Percentiles rank a stretch among this genome's conserved stretches.
phyloP scores from a whole-genome alignment of 2,888 invertebrate genomes.

The Synergus japonicus region DNA sequence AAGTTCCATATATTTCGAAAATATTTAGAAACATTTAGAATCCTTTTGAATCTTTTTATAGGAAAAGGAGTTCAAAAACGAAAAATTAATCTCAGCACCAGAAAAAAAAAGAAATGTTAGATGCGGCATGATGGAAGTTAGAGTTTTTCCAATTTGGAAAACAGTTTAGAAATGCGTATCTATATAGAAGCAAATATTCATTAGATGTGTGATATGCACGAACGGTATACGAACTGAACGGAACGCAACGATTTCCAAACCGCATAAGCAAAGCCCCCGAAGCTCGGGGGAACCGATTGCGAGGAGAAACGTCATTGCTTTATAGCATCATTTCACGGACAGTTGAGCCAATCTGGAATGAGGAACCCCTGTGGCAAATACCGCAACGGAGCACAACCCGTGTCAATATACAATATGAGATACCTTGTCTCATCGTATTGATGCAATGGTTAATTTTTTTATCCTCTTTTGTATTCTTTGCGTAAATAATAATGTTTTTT shows the following conservation, averaged over 20 bases:
- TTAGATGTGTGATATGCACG: conserved; percentile 13
- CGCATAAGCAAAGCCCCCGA: conserved; percentile 12
- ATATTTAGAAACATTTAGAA: no score
- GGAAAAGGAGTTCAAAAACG: no score
- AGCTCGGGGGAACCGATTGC: conserved; percentile 30
- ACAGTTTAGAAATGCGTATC: neutral
- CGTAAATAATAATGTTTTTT: neutral
- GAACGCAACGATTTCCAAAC: conserved; percentile 29
- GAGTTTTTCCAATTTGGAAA: neutral
- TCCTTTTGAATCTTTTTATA: no score
- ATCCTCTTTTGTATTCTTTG: neutral
- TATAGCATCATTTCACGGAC: conserved; percentile 35
- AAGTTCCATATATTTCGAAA: neutral
- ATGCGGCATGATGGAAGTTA: neutral
- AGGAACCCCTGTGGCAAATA: conserved; percentile 17
- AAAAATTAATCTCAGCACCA: neutral
- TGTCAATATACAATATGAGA: neutral
- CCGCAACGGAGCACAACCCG: neutral
- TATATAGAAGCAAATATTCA: neutral
- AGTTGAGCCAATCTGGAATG: conserved; percentile 28
- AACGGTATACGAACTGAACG: conserved; percentile 14
- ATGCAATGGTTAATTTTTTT: neutral
- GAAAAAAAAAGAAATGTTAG: neutral
- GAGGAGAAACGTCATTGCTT: conserved; percentile 39
- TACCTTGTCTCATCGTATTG: no score